Conservation (phyloP, 2,888 invertebrate genomes). For the Bellardia bayeri region DNA sequence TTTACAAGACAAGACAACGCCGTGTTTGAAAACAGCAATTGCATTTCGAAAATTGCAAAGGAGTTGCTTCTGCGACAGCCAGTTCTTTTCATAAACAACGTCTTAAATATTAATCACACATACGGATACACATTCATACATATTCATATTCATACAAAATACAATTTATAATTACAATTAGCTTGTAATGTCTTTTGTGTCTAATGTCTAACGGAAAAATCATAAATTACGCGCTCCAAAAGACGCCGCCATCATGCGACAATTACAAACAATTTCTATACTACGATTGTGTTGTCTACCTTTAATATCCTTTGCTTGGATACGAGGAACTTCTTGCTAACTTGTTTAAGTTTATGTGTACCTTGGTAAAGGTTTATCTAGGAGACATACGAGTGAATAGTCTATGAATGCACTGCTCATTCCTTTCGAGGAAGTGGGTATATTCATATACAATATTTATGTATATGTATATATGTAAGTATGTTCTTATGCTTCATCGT, state of each 20-base stretch:
- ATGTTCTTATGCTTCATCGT: neutral
- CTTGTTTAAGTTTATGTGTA: constrained; percentile 1
- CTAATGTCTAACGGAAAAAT: constrained; percentile 69
- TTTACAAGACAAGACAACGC: constrained; percentile 40
- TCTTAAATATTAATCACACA: constrained; percentile 57
- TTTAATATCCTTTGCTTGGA: constrained; percentile 10
- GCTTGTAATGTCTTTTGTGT: constrained; percentile 73
- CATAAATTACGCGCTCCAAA: constrained; percentile 71
- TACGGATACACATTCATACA: neutral
- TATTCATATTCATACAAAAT: constrained; percentile 50
- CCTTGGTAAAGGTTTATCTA: constrained; percentile 40
- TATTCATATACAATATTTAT: neutral
- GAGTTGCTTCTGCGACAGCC: neutral
- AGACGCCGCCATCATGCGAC: constrained; percentile 68
- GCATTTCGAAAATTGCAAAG: constrained; percentile 26
- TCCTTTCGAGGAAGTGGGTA: neutral
- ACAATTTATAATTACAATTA: constrained; percentile 76
- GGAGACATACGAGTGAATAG: constrained; percentile 22
- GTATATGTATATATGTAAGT: neutral
- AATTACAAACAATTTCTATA: constrained; percentile 61
- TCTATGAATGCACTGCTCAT: constrained; percentile 30
- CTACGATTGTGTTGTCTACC: constrained; percentile 12
- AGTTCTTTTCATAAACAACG: constrained; percentile 33
- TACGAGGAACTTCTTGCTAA: neutral
- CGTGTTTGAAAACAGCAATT: constrained; percentile 17